Conservation (phyloP, 2,797 vertebrate species). For the Eulemur rubriventer region DNA sequence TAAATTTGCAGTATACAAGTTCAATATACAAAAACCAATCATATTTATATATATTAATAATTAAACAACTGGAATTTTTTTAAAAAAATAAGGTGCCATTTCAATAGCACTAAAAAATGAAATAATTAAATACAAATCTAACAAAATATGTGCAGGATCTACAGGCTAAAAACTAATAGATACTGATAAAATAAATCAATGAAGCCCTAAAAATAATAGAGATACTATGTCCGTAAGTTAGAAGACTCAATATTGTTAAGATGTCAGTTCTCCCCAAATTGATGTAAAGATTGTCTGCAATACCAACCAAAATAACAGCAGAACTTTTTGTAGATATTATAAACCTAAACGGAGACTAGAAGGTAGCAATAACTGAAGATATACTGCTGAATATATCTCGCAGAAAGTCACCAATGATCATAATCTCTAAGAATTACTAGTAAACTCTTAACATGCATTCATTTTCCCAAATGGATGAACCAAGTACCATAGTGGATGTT, state of each 20-base stretch:
- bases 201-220: background rate
- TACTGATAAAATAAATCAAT: constrained; percentile 40
- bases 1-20: background rate
- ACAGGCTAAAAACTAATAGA: background rate
- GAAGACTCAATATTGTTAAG: constrained; percentile 2
- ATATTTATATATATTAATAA: background rate
- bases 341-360: background rate
- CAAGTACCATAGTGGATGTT: background rate
- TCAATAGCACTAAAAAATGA: constrained; percentile 13
- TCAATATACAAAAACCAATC: background rate
- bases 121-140: constrained; percentile 25
- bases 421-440: background rate
- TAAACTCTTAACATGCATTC: constrained; percentile 27
- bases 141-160: background rate
- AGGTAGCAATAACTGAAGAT: background rate
- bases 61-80: background rate
- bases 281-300: background rate
- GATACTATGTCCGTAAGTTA: background rate
- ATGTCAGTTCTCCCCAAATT: background rate
- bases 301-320: constrained; percentile 9
- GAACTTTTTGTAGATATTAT: background rate
- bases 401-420: background rate
- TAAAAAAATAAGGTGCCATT: background rate
- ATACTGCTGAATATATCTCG: background rate
- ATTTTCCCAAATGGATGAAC: background rate